Percentiles rank a stretch among this genome's conserved stretches.
phyloP scores from a whole-genome alignment of 2,888 invertebrate species.

The Pyrrhia umbra region DNA sequence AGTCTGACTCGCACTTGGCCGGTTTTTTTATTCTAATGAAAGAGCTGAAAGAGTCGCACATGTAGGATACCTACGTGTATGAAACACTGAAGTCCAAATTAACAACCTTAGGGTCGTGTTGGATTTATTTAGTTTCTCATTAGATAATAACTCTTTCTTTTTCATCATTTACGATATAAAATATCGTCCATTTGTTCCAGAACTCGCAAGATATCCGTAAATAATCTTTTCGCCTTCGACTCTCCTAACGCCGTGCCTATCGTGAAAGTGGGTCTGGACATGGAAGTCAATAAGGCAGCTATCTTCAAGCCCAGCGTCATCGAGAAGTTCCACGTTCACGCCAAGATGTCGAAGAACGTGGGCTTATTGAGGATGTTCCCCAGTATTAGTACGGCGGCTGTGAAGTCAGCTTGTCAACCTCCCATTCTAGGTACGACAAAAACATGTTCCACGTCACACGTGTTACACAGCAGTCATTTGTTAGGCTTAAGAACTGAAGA shows the following conservation, averaged over 20 bases:
- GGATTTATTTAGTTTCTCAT: no score
- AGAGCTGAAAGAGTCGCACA: no score
- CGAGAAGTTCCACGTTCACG: conserved; percentile 92
- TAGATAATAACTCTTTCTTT: no score
- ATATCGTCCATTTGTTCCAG: conserved; percentile 80
- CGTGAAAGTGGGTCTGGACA: conserved; percentile 95
- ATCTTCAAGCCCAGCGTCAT: conserved; percentile 84
- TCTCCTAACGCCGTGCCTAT: conserved; percentile 96
- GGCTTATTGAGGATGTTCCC: conserved; percentile 97
- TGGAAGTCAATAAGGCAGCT: conserved; percentile 91
- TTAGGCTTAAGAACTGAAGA: no score
- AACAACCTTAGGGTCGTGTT: no score
- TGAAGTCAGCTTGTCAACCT: conserved; percentile 93
- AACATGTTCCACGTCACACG: not conserved
- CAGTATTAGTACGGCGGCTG: conserved; percentile 95
- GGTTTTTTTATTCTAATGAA: no score
- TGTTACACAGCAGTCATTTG: no score
- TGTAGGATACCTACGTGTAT: no score
- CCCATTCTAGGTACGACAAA: conserved; percentile 91
- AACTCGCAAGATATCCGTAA: conserved; percentile 93
- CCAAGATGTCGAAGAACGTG: conserved; percentile 95
- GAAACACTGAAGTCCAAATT: no score
- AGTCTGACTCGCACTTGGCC: no score
- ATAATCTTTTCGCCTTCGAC: conserved; percentile 94
- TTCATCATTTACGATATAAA: no score